Base-by-base conservation (phyloP, 1,140 invertebrate species). In the Heliothis virescens region DNA sequence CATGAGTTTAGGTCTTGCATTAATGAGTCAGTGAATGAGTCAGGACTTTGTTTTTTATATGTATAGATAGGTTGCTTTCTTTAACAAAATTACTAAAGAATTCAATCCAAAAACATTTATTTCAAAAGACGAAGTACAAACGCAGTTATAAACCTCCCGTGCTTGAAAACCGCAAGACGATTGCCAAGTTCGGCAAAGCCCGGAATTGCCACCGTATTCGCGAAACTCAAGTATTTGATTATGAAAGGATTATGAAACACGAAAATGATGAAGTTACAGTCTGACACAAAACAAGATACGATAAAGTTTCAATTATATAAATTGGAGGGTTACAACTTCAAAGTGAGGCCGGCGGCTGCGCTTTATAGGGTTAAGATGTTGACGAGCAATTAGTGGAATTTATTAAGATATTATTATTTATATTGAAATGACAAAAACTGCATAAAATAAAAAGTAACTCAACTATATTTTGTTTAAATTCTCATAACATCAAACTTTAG, bases 301-400 rank as follows among this genome's bases (percentile, higher is more conserved):
- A 41, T 77, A 50, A 73, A 84, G 78, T 84, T 86, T 82, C 71
- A 83, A 87, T 87, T 87, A 87, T 87, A 85, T 85, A 85, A 87
- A 87, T 87, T 85, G 83, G 60, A 63, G 74, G 75, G 82, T 86
- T 81, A 81, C 77, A 85, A 87, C 79, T 87, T 85, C 74, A 85
- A 86, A 86, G 83, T 83, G 79, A 29, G 21, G 80, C 85, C 80
- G 67, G 50, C n/a, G 83, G 83, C 72, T 74, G 78, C 59, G 21
- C 63, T 75, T 75, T 79, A 69, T 79, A 65, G 79, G 55, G 48
- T 80, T 78, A 80, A 82, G 71, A 83, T 80, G 82, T 80, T 75
- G 72, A 76, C 55, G 52, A 78, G 52, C 80, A 81, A 78, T 78
- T 81, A 78, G 74, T 65, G 52, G 29, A 60, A 76, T 16, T 60